These are phyloP conservation scores for Atta texana DNA, from an alignment of 1,140 invertebrate species.

Conservation along the genomic window DNA sequence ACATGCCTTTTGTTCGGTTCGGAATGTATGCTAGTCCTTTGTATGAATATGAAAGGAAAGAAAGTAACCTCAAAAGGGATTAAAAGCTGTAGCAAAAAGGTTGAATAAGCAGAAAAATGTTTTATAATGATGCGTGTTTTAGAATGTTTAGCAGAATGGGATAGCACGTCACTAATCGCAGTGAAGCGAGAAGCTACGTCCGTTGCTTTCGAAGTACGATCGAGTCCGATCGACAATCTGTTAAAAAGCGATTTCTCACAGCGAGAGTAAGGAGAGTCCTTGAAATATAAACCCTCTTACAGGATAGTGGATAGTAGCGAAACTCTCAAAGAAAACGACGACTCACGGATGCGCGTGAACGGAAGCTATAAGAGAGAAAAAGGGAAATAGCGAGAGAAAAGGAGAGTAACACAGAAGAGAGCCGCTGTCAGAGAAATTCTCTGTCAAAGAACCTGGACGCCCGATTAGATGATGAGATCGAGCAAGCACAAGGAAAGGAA, in stretches of 20 bases:
- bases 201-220: slow-evolving; percentile 41
- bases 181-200: slow-evolving; percentile 13
- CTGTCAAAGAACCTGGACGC: slow-evolving; percentile 49
- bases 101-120: neutral
- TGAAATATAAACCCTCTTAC: slow-evolving; percentile 71
- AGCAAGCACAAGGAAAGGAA: slow-evolving; percentile 51
- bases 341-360: slow-evolving; percentile 36
- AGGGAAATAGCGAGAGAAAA: neutral
- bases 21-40: neutral
- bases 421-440: slow-evolving; percentile 47
- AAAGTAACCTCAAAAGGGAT: neutral
- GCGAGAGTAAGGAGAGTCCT: slow-evolving; percentile 61
- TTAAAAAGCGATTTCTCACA: slow-evolving; percentile 73
- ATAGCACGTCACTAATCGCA: slow-evolving; percentile 33
- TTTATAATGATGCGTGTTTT: slow-evolving; percentile 11
- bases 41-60: slow-evolving; percentile 6
- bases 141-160: neutral
- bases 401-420: neutral
- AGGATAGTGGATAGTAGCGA: slow-evolving; percentile 34
- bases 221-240: slow-evolving; percentile 46
- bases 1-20: neutral
- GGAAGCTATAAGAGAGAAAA: neutral
- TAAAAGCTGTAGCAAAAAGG: neutral
- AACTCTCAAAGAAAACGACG: slow-evolving; percentile 65
- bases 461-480: slow-evolving; percentile 61